Conservation (phyloP, 2,888 invertebrate genomes). For the Melanchra persicariae region DNA sequence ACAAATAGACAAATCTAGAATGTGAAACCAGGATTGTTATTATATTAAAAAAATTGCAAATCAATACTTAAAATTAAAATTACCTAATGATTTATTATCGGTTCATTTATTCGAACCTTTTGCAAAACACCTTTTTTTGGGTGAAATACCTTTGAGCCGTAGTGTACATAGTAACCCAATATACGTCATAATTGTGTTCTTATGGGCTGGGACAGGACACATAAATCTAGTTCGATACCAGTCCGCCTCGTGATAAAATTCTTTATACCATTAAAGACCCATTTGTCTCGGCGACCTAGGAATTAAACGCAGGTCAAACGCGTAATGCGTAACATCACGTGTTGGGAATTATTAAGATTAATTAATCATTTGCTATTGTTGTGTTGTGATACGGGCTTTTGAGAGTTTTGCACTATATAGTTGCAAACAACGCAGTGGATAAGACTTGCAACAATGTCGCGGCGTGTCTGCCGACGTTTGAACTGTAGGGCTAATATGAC, state of each 20-base stretch:
- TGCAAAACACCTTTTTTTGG: no score
- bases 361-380: conserved; percentile 14
- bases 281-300: conserved; percentile 1
- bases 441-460: background rate
- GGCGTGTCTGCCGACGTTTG: background rate
- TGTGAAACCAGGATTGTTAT: no score
- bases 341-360: background rate
- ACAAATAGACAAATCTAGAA: no score
- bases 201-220: background rate
- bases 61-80: no score
- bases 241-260: conserved; percentile 20
- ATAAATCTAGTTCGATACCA: background rate
- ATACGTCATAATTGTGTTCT: background rate
- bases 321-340: background rate
- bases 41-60: no score
- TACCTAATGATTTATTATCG: no score
- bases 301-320: conserved; percentile 9
- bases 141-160: no score
- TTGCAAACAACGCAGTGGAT: background rate
- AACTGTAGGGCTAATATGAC: no score
- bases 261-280: background rate
- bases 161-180: background rate
- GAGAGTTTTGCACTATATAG: background rate
- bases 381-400: background rate
- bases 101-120: no score